Base-by-base conservation (phyloP, 2,888 invertebrate species). In the Dermolepida albohirtum region DNA sequence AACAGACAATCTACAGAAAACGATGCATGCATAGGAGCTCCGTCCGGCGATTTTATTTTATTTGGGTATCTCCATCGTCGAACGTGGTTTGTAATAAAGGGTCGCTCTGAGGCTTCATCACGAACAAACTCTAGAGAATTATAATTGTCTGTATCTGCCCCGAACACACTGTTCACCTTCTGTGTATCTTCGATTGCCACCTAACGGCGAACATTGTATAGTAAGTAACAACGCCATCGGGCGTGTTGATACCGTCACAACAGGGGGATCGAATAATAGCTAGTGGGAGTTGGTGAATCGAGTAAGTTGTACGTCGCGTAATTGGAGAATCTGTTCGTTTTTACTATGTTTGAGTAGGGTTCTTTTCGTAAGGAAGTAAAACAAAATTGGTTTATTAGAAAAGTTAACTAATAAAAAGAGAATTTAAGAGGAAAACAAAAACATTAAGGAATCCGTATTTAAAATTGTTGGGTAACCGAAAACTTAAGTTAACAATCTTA, bases 291-390 rank as follows among this genome's bases (percentile, higher is more conserved):
- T 22, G 50, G 22, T 17, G 22, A 27, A 22, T 22, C 49, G 49
- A 52, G 14, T 4, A 22, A 34, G 39, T 16, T 52, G 52, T 34
- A 52, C 16, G 40, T 17, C 14, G 39, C 10, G 54, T 54, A 54
- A 54, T 54, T 54, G 54, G 54, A 54, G 54, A 54, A 40, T 14
- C 39, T 54, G 54, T 39, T 54, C 17, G 8, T 14, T 54, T 4
- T 22, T 22, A 22, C 22, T 22, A 4, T 22, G 4, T 22, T 22
- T 2, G 22, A 4, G 39, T 39, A 39, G 54, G 16, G 54, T 54
- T 54, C 39, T 54, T 54, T 16, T 39, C 8, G n/a, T 14, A 16
- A n/a, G 43, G 39, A 16, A 14, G 34, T 16, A 39, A 54, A 54
- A 54, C 39, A 39, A 39, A 16, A 54, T 11, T 4, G 4, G 4